phyloP scores from a whole-genome alignment of 2,113 vertebrate genomes.

The Reinhardtius hippoglossoides region DNA sequence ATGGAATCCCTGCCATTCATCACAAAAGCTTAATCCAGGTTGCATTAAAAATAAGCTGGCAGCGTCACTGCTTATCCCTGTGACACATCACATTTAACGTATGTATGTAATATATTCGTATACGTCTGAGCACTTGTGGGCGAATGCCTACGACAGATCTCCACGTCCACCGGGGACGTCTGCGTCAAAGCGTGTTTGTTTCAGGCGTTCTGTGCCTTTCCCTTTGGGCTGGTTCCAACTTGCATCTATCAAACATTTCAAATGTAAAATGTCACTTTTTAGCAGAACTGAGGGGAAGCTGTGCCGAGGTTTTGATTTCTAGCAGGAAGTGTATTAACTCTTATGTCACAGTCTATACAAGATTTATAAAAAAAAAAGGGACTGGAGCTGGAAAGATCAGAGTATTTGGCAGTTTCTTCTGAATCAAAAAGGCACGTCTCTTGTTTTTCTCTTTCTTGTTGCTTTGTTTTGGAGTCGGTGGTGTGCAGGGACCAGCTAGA shows the following conservation, averaged over 20 bases:
- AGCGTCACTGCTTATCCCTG: slow-evolving; percentile 49
- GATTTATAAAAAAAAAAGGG: slow-evolving; percentile 33
- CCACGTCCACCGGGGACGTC: slow-evolving; percentile 8
- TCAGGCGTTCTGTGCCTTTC: neutral
- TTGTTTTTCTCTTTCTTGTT: slow-evolving; percentile 8
- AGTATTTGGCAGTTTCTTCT: slow-evolving; percentile 21
- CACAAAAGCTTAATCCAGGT: slow-evolving; percentile 52
- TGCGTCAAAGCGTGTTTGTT: too few species aligned
- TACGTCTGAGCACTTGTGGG: neutral
- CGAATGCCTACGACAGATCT: slow-evolving; percentile 7
- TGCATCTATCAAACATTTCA: neutral
- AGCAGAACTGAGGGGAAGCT: neutral
- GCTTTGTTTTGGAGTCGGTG: neutral
- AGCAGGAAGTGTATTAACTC: neutral
- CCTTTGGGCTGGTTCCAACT: neutral
- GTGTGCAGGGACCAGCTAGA: slow-evolving; percentile 12
- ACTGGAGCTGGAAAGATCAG: neutral
- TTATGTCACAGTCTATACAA: slow-evolving; percentile 48
- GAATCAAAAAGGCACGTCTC: slow-evolving; percentile 22
- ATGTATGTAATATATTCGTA: slow-evolving; percentile 2
- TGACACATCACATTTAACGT: slow-evolving; percentile 30
- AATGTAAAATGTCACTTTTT: neutral
- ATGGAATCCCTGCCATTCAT: slow-evolving; percentile 56
- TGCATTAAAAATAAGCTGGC: slow-evolving; percentile 43
- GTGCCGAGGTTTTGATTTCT: neutral